Evolutionary conservation across 2,113 vertebrate species (phyloP).

Genomic region (Taxidea taxus): DNA sequence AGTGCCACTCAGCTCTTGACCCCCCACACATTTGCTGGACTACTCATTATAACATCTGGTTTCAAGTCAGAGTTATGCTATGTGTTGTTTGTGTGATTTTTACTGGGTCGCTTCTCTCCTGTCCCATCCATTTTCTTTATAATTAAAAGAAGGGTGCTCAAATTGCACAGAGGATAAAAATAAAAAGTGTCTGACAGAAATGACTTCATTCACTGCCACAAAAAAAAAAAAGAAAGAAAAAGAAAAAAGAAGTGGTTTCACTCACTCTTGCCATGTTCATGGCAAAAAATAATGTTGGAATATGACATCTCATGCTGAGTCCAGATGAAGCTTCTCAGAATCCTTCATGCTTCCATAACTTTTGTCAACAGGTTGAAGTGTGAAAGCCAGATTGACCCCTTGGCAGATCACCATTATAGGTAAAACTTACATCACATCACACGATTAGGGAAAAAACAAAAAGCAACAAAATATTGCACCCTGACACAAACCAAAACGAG

Average conservation of each 20-base stretch:
- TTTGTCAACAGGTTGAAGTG: background rate
- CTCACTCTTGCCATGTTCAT: background rate
- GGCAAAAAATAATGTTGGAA: background rate
- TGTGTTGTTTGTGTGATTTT: background rate
- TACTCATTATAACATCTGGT: background rate
- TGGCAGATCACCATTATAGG: background rate
- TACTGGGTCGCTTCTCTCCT: background rate
- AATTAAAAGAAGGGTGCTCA: background rate
- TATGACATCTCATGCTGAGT: background rate
- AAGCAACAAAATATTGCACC: background rate
- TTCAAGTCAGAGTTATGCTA: background rate
- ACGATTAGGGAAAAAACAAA: background rate
- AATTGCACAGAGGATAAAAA: background rate
- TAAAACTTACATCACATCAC: background rate
- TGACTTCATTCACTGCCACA: background rate
- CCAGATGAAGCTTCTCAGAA: background rate
- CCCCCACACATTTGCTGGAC: background rate
- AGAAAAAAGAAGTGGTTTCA: background rate
- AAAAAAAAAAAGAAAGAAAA: background rate
- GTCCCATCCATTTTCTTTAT: background rate
- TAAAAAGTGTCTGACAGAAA: background rate
- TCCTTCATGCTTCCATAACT: background rate
- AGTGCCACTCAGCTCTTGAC: fast-evolving
- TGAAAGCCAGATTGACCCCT: background rate
- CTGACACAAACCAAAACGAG: background rate